Conservation (phyloP, 2,888 invertebrate species). For the Coenonympha glycerion region DNA sequence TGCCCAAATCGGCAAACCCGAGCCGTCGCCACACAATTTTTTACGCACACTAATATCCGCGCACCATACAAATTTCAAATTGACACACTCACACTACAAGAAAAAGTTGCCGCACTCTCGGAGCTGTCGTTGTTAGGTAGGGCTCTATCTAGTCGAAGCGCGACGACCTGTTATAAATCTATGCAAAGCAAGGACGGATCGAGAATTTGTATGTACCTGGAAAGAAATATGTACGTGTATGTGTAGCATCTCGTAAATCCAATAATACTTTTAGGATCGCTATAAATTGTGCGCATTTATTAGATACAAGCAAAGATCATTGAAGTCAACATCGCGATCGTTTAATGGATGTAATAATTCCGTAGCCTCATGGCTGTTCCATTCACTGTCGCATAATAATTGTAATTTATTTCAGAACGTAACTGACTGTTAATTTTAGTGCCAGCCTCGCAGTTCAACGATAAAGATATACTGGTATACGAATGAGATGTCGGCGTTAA, state of each 20-base stretch:
- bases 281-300: neutral
- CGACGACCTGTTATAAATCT: too few species aligned
- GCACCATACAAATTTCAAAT: too few species aligned
- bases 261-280: neutral
- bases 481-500: constrained; percentile 36
- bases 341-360: constrained; percentile 9
- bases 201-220: too few species aligned
- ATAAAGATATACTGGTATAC: constrained; percentile 32
- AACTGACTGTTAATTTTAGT: constrained; percentile 12
- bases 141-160: too few species aligned
- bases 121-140: too few species aligned
- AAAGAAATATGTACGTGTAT: too few species aligned
- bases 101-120: too few species aligned
- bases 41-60: too few species aligned
- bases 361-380: constrained; percentile 1
- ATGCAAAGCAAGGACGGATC: too few species aligned
- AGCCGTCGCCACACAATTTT: too few species aligned
- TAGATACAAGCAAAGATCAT: neutral
- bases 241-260: neutral
- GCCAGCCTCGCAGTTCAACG: constrained; percentile 20
- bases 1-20: too few species aligned
- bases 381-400: constrained; percentile 13
- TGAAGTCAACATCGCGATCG: neutral
- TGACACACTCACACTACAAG: too few species aligned
- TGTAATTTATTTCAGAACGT: constrained; percentile 16